Evolutionary conservation across 2,113 vertebrate genomes (phyloP).

Genomic region (Hemiscyllium ocellatum): DNA sequence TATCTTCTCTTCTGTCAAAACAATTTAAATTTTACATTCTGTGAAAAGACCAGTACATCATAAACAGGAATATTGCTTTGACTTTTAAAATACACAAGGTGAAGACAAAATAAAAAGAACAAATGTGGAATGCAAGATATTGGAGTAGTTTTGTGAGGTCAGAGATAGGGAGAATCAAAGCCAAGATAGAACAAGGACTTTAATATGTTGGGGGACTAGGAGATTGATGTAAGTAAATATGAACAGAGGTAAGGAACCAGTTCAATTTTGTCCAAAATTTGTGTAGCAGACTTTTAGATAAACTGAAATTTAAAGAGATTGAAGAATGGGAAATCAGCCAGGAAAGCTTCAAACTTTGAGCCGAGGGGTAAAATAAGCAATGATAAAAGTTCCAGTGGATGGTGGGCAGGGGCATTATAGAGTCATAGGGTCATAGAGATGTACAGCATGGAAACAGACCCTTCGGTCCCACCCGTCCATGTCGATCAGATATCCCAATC

Average conservation of each 20-base stretch:
- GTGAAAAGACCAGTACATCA: neutral
- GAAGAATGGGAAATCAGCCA: neutral
- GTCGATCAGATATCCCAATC: too few species aligned
- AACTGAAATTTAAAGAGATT: neutral
- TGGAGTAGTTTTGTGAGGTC: neutral
- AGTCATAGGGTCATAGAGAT: too few species aligned
- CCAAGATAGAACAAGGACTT: neutral
- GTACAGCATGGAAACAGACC: too few species aligned
- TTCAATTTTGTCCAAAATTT: neutral
- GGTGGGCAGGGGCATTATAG: neutral
- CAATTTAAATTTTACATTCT: neutral
- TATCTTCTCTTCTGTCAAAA: neutral
- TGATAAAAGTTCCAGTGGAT: neutral
- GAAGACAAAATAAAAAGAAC: neutral
- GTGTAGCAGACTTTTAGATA: neutral
- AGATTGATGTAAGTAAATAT: neutral
- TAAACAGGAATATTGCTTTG: neutral
- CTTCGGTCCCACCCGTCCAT: too few species aligned
- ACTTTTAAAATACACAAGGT: neutral
- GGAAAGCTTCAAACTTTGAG: neutral
- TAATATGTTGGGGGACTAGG: neutral
- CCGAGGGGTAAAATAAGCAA: neutral
- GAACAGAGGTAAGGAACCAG: neutral
- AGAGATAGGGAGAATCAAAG: neutral
- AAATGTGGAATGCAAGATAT: too few species aligned